Conservation (phyloP, 2,797 vertebrate genomes). For the Phrynocephalus forsythii region DNA sequence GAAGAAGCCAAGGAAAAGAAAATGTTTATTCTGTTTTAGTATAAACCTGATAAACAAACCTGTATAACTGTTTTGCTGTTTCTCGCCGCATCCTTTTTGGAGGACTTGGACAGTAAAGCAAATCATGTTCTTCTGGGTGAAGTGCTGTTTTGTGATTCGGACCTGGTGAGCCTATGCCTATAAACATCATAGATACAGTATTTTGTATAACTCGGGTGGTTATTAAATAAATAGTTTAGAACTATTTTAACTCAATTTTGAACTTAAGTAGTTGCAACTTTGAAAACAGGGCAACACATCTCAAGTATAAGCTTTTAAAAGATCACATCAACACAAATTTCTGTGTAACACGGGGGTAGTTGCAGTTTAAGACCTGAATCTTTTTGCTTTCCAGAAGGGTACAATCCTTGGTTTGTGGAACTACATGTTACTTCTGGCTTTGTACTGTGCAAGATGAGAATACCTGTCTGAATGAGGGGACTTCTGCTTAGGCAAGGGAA, state of each 20-base stretch:
- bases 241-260: neutral
- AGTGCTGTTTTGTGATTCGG: constrained; percentile 61
- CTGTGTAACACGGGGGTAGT: neutral
- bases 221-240: neutral
- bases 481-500: too few species aligned
- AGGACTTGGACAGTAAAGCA: constrained; percentile 70
- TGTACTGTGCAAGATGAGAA: too few species aligned
- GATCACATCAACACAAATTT: neutral
- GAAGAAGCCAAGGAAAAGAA: neutral
- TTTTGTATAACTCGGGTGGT: neutral
- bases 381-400: too few species aligned
- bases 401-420: too few species aligned
- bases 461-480: too few species aligned
- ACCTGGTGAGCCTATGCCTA: constrained; percentile 80
- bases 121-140: constrained; percentile 59
- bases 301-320: too few species aligned
- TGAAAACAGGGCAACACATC: neutral
- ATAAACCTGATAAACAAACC: constrained; percentile 60
- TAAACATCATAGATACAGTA: constrained; percentile 20
- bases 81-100: constrained; percentile 81
- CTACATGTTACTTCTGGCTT: too few species aligned
- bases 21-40: constrained; percentile 24
- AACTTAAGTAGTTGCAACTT: neutral
- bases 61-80: constrained; percentile 63
- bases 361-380: too few species aligned